phyloP scores from a whole-genome alignment of 2,888 invertebrate genomes.

The Drosophila atroscutellata region DNA sequence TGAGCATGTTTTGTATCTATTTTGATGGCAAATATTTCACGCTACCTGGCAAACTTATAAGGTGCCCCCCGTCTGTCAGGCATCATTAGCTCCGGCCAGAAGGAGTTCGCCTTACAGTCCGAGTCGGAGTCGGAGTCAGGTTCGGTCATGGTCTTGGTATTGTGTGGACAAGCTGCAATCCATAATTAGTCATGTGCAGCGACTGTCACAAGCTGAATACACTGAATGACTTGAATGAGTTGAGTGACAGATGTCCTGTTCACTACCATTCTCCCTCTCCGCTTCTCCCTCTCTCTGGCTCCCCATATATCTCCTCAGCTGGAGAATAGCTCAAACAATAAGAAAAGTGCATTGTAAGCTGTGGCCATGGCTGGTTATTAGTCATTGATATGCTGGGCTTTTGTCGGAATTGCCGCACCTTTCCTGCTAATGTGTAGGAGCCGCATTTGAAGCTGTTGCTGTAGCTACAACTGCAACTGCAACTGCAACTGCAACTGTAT shows the following conservation, averaged over 20 bases:
- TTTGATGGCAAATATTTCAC: conserved; percentile 78
- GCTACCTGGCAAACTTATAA: conserved; percentile 53
- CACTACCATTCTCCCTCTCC: conserved; percentile 16
- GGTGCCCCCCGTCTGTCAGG: conserved; percentile 67
- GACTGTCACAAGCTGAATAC: conserved; percentile 54
- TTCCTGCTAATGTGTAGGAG: conserved; percentile 18
- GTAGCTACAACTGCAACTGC: background rate
- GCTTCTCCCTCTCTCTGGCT: background rate
- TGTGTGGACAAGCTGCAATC: conserved; percentile 60
- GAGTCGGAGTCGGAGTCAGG: conserved; percentile 18
- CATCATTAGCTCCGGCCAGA: conserved; percentile 66
- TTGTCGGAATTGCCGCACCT: conserved; percentile 65
- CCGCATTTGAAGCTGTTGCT: conserved; percentile 8
- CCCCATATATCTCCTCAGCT: background rate
- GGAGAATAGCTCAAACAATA: conserved; percentile 38
- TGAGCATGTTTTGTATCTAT: conserved; percentile 59
- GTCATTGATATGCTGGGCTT: conserved; percentile 68
- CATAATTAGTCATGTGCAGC: conserved; percentile 78
- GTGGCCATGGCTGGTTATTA: conserved; percentile 57
- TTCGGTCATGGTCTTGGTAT: conserved; percentile 29
- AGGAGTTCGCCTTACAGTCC: conserved; percentile 16
- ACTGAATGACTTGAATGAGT: conserved; percentile 44
- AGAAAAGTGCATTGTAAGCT: conserved; percentile 59
- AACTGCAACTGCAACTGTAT: background rate
- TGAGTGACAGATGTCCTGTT: conserved; percentile 75